Evolutionary conservation across 2,888 invertebrate species (phyloP), one percentile per base, ranked within the genome.

Genomic region (Flexamia atlantica): DNA sequence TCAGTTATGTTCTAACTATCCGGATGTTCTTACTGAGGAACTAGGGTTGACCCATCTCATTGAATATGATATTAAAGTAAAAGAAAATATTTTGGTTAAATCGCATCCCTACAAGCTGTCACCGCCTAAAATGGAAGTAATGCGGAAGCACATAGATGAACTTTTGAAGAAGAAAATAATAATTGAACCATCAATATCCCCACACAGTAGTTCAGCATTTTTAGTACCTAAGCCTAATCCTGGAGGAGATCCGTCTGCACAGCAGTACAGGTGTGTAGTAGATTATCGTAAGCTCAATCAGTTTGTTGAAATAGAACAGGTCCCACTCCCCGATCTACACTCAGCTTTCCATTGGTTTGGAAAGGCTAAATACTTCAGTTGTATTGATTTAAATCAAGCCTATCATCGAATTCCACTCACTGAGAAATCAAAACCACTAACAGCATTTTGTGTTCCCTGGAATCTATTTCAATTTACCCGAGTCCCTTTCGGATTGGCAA

Each of bases 251-350:
- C 60, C 83, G 1, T 9, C 4, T 36, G 36, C n/a, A n/a, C n/a
- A n/a, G n/a, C n/a, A n/a, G n/a, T 85, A 87, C 14, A 53, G 86
- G 10, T n/a, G n/a, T n/a, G 87, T 86, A 9, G 80, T 86, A 0
- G 87, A 88, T 46, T 87, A 85, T 36, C 82, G 81, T 14, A 81
- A 84, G 3, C 30, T 83, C 32, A 85, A 82, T 36, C 20, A 30
- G 30, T 17, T 14, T 0, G 17, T 84, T 2, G 50, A 57, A 0
- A 76, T 79, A n/a, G 72, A 76, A 1, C 46, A 70, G 5, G 79
- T 72, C n/a, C 85, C 83, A 0, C 72, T 85, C 17, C 84, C 57
- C 4, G 53, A 68, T 12, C 64, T 81, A 10, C 82, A 85, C 28
- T 36, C 57, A 23, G 60, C 46, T 3, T 84, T 84, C 36, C 20